Conservation (phyloP, 92 coral and sea anemone genomes). For the Isaurus tuberculatus region DNA sequence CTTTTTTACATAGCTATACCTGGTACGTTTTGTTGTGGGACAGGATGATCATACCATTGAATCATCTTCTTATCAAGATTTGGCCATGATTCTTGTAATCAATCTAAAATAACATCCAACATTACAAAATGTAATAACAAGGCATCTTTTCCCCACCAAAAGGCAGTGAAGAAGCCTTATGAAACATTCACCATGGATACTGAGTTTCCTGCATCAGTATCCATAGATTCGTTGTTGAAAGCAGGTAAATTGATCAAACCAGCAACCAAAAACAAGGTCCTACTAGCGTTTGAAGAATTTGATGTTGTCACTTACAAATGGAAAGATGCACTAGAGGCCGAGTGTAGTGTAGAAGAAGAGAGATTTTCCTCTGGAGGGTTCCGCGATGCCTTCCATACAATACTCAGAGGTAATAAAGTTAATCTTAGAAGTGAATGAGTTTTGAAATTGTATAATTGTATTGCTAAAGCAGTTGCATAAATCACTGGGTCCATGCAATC, state of each 20-base stretch:
- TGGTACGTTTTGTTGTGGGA: constrained; percentile 57
- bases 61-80: constrained; percentile 18
- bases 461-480: constrained; percentile 30
- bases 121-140: neutral
- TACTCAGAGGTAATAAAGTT: neutral
- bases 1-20: constrained; percentile 43
- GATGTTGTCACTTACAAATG: constrained; percentile 63
- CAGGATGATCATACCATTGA: constrained; percentile 27
- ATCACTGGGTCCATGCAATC: constrained; percentile 43
- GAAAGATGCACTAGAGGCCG: constrained; percentile 9
- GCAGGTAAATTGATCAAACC: constrained; percentile 80
- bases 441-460: constrained; percentile 52
- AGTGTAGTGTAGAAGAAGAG: constrained; percentile 49
- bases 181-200: constrained; percentile 1
- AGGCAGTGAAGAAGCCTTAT: constrained; percentile 5
- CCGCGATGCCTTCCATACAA: constrained; percentile 30
- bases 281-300: constrained; percentile 69
- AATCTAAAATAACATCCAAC: constrained; percentile 3
- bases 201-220: constrained; percentile 68
- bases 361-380: constrained; percentile 69
- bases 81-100: neutral
- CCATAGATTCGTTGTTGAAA: constrained; percentile 63
- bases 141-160: constrained; percentile 25
- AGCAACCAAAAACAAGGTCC: constrained; percentile 42
- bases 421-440: constrained; percentile 54